Base-by-base conservation (phyloP, 2,113 vertebrate species). In the Platysternon megacephalum region DNA sequence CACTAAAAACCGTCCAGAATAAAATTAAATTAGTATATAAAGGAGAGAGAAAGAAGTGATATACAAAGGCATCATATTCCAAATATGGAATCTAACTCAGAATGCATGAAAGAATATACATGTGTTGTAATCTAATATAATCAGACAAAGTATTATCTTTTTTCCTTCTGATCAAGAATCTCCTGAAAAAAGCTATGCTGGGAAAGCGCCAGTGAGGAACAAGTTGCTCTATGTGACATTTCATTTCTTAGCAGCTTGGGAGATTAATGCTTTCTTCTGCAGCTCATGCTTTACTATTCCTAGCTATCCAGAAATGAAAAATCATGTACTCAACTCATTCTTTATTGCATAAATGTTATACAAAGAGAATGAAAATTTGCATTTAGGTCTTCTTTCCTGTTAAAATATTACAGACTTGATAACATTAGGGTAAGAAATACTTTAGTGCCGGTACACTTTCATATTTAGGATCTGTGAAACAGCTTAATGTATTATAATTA, bases 331-430 rank as follows among this genome's bases (percentile, higher is more conserved):
- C 93, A 95, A 94, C 96, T 97, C 94, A 97, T 97, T 98, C 93
- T 96, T 98, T 98, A 97, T 91, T 96, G 89, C 91, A 94, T 95
- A 98, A 97, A 98, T 97, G 86, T 98, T 98, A 97, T 88, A 97
- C 91, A 97, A 96, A 97, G 94, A 95, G 91, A 98, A 97, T 85
- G 53, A 68, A 94, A 97, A 97, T 98, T 97, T 98, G 94, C 95
- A 96, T 93, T 97, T 94, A 90, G 52, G 32, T 81, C 46, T 93
- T 92, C 93, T 82, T 94, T 90, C 56, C 79, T 90, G 79, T 91
- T 97, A 97, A 98, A 98, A 96, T 96, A 95, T 90, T 96, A 88
- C 79, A 85, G 78, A 84, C 89, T 98, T 94, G 86, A 85, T 97
- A 97, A 85, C 28, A 88, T 89, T 85, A 98, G 32, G 28, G 32